phyloP scores from a whole-genome alignment of 2,113 vertebrate species.

The Corapipo altera region DNA sequence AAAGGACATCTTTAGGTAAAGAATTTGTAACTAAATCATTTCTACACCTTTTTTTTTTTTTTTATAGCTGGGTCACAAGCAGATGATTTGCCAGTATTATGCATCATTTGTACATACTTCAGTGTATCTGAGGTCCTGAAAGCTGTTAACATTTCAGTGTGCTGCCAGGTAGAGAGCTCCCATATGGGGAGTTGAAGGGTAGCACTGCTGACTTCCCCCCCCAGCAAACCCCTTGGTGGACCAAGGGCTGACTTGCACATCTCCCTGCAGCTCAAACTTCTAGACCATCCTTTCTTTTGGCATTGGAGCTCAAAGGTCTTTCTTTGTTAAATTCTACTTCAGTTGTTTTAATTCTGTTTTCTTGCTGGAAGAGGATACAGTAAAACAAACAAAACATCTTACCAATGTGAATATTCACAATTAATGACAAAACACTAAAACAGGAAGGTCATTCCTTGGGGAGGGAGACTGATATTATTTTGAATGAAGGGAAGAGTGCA shows the following conservation, averaged over 20 bases:
- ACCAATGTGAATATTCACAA: constrained; percentile 29
- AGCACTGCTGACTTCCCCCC: neutral
- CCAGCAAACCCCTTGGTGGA: neutral
- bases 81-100: neutral
- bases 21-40: constrained; percentile 3
- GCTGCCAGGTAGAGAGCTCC: neutral
- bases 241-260: neutral
- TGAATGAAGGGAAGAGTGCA: constrained; percentile 59
- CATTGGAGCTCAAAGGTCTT: neutral
- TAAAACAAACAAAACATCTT: constrained; percentile 48
- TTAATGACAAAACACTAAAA: constrained; percentile 18
- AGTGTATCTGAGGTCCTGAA: neutral
- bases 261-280: neutral
- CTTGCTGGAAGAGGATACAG: neutral
- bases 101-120: neutral
- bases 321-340: constrained; percentile 1
- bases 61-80: neutral
- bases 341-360: neutral
- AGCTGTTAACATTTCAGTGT: neutral
- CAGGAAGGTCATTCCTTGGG: constrained; percentile 54
- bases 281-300: neutral
- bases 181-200: neutral
- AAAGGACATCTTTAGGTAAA: constrained; percentile 62
- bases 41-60: neutral
- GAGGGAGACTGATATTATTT: constrained; percentile 39